Evolutionary conservation across 1,140 invertebrate genomes (phyloP).

Genomic region (Helicorthomorpha holstii): DNA sequence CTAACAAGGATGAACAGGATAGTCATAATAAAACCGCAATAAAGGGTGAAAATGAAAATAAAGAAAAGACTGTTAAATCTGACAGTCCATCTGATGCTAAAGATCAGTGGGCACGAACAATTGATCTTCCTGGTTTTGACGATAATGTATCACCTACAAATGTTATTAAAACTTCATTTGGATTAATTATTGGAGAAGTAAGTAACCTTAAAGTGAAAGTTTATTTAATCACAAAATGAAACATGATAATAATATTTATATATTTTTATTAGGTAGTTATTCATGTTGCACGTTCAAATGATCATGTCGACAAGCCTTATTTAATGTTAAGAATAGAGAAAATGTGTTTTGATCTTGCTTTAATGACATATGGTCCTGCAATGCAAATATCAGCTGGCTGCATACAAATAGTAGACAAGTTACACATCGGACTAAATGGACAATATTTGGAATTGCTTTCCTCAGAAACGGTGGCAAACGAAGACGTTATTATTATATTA

Average conservation of each 20-base stretch:
- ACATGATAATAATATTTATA: constrained; percentile 17
- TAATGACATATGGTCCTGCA: constrained; percentile 61
- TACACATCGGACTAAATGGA: constrained; percentile 50
- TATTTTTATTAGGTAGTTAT: constrained; percentile 24
- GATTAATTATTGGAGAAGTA: constrained; percentile 53
- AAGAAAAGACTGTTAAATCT: too few relatives aligned
- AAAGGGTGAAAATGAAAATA: too few relatives aligned
- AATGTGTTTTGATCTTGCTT: constrained; percentile 49
- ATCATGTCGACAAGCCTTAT: constrained; percentile 50
- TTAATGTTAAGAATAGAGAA: constrained; percentile 51
- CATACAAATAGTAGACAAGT: constrained; percentile 58
- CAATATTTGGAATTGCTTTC: constrained; percentile 59
- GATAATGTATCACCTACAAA: constrained; percentile 65
- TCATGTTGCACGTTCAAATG: constrained; percentile 39
- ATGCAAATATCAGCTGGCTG: constrained; percentile 51
- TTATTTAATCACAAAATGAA: constrained; percentile 4
- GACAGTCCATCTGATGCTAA: too few relatives aligned
- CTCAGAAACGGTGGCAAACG: constrained; percentile 28
- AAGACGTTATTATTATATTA: constrained; percentile 48
- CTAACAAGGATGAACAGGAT: too few relatives aligned
- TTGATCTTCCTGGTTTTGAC: constrained; percentile 63
- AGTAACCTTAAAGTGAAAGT: constrained; percentile 8
- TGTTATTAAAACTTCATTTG: constrained; percentile 46
- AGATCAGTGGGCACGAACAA: constrained; percentile 52
- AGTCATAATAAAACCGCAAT: too few relatives aligned